Conservation (phyloP, 2,113 vertebrate species). For the Corythornis vintsioides region DNA sequence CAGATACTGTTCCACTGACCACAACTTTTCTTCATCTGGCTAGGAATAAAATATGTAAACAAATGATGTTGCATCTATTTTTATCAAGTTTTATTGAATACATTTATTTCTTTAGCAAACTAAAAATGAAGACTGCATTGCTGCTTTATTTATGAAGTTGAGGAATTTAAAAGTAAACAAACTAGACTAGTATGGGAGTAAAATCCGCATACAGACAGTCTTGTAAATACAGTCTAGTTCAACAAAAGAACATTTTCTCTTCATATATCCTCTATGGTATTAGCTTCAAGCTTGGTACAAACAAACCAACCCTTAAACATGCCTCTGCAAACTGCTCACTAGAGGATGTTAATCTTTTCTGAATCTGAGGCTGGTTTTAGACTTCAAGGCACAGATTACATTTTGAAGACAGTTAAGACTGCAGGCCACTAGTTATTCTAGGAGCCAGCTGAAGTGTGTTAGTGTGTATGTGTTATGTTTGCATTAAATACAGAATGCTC, state of each 20-base stretch:
- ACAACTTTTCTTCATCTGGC: background rate
- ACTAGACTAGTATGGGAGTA: background rate
- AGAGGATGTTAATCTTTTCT: background rate
- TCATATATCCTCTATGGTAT: background rate
- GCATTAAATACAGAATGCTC: background rate
- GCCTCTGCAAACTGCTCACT: background rate
- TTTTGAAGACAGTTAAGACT: background rate
- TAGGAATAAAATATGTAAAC: background rate
- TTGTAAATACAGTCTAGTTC: background rate
- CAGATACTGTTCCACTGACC: too few relatives aligned
- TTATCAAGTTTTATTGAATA: background rate
- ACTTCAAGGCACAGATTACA: background rate
- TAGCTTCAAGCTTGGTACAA: background rate
- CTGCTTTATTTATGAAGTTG: background rate
- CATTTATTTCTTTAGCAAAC: background rate
- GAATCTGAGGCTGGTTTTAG: background rate
- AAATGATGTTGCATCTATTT: background rate
- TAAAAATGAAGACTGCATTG: background rate
- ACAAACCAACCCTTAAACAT: background rate
- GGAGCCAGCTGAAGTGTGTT: background rate
- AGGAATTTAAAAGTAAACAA: background rate
- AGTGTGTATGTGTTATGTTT: background rate
- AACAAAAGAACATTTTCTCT: background rate
- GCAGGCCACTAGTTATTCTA: rapidly evolving
- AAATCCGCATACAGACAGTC: background rate